phyloP scores from a whole-genome alignment of 2,113 vertebrate genomes.

The Diphyllodes magnificus region DNA sequence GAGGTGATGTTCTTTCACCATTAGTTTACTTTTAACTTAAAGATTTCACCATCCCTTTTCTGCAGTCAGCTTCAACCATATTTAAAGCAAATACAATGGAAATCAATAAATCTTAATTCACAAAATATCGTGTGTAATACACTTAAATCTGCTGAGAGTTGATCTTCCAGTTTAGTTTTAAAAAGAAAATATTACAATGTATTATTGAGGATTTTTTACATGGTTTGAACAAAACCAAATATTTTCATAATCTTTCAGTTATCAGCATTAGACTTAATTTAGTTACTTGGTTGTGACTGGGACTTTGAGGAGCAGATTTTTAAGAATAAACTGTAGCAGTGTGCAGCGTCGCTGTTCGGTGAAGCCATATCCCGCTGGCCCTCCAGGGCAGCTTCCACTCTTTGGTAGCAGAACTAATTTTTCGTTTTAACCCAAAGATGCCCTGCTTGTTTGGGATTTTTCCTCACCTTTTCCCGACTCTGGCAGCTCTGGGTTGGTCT shows the following conservation, averaged over 20 bases:
- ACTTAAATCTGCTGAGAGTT: constrained; percentile 71
- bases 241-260: constrained; percentile 70
- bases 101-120: constrained; percentile 76
- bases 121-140: constrained; percentile 72
- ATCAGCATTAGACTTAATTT: constrained; percentile 48
- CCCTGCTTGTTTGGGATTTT: not conserved
- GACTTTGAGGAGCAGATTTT: constrained; percentile 28
- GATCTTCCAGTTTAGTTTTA: constrained; percentile 65
- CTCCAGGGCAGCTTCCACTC: constrained; percentile 31
- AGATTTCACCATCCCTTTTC: constrained; percentile 72
- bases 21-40: constrained; percentile 84
- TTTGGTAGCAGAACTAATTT: not conserved
- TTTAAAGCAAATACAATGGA: constrained; percentile 74
- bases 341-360: not conserved
- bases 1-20: constrained; percentile 82
- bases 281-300: constrained; percentile 44
- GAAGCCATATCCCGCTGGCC: constrained; percentile 71
- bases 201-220: constrained; percentile 54
- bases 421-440: constrained; percentile 26
- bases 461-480: not conserved
- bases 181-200: constrained; percentile 43
- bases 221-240: constrained; percentile 65
- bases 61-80: constrained; percentile 78
- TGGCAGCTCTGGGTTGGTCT: not conserved
- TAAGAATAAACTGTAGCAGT: constrained; percentile 45